phyloP scores from a whole-genome alignment of 1,140 invertebrate species.

The Muscidifurax raptorellus region DNA sequence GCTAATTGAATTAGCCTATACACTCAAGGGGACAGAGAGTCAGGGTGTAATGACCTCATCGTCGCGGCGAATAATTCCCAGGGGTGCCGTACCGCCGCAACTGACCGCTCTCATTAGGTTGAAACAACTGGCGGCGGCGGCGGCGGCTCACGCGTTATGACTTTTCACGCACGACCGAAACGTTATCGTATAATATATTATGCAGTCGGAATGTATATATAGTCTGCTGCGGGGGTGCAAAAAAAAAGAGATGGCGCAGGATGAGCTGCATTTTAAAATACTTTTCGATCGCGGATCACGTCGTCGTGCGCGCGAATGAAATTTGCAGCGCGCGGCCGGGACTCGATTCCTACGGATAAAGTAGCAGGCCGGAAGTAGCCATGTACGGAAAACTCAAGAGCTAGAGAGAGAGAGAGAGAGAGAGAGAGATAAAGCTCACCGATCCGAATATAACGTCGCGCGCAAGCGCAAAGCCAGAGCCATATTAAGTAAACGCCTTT shows the following conservation, averaged over 20 bases:
- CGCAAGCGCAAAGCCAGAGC: conserved; percentile 9
- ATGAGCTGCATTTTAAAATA: neutral
- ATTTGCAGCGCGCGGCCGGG: conserved; percentile 55
- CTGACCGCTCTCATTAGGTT: conserved; percentile 68
- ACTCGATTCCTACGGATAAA: conserved; percentile 46
- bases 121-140: conserved; percentile 63
- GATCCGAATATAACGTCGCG: conserved; percentile 61
- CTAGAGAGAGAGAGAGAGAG: too few species aligned
- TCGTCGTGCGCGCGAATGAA: conserved; percentile 54
- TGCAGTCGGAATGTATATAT: too few species aligned
- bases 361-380: conserved; percentile 63
- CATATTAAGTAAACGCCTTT: conserved; percentile 54
- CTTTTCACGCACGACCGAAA: conserved; percentile 33
- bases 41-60: conserved; percentile 65
- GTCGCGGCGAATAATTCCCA: conserved; percentile 69
- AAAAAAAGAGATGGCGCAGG: neutral
- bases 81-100: conserved; percentile 61
- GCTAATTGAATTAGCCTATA: conserved; percentile 72
- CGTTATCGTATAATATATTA: too few species aligned
- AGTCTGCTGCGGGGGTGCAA: neutral
- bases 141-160: conserved; percentile 31
- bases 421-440: too few species aligned
- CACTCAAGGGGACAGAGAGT: conserved; percentile 27
- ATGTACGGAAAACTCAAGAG: conserved; percentile 62
- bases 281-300: conserved; percentile 50